Percentiles rank a stretch among this genome's conserved stretches.
phyloP scores from a whole-genome alignment of 2,113 vertebrate genomes.

The Macrotus californicus region DNA sequence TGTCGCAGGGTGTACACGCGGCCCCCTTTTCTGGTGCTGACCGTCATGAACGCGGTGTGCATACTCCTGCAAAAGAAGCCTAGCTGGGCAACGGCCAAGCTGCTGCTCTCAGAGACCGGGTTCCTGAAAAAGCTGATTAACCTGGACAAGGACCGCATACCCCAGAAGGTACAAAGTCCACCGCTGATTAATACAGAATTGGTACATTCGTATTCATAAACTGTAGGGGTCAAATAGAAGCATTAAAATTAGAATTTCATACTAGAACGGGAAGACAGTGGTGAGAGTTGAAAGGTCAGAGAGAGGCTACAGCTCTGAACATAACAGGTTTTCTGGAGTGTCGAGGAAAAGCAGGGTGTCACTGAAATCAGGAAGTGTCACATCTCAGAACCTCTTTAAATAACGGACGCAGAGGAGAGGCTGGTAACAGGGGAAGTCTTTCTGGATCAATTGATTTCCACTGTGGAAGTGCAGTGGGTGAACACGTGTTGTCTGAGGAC shows the following conservation, averaged over 20 bases:
- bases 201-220: no score
- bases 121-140: slow-evolving; percentile 77
- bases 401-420: neutral
- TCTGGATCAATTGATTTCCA: neutral
- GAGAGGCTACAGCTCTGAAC: neutral
- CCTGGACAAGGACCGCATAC: slow-evolving; percentile 78
- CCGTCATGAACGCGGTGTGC: slow-evolving; percentile 81
- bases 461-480: neutral
- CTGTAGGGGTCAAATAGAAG: neutral
- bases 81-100: slow-evolving; percentile 76
- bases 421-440: neutral
- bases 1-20: slow-evolving; percentile 72
- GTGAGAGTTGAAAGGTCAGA: neutral
- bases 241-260: neutral
- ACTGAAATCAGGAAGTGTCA: neutral
- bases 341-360: neutral
- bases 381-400: neutral
- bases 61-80: slow-evolving; percentile 77
- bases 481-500: neutral
- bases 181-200: neutral
- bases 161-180: slow-evolving; percentile 73
- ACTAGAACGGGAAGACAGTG: neutral
- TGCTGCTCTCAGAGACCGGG: slow-evolving; percentile 76
- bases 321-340: neutral
- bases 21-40: slow-evolving; percentile 77